phyloP scores from a whole-genome alignment of 1,140 invertebrate genomes.

The Scaptomyza graminum region DNA sequence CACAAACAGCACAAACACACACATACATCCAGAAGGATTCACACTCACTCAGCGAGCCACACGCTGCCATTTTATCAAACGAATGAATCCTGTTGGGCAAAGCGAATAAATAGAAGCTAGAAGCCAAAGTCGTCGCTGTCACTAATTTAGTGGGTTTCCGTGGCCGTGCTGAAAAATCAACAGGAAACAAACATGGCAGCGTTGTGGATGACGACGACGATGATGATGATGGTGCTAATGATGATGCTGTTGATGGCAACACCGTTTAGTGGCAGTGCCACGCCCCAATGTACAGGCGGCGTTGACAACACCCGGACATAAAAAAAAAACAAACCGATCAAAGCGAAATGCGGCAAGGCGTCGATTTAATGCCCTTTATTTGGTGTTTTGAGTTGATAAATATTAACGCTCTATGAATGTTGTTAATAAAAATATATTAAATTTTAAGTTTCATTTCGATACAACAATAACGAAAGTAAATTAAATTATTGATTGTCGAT shows the following conservation, averaged over 20 bases:
- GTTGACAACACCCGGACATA: constrained; percentile 59
- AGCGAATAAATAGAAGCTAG: constrained; percentile 1
- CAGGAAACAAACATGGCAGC: constrained; percentile 72
- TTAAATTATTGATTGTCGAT: too few species aligned
- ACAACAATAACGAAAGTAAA: too few species aligned
- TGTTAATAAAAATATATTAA: too few species aligned
- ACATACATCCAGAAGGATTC: constrained; percentile 22
- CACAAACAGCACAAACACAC: constrained; percentile 69
- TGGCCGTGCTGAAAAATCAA: constrained; percentile 74
- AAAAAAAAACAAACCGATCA: constrained; percentile 4
- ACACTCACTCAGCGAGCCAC: constrained; percentile 32
- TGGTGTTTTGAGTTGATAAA: too few species aligned
- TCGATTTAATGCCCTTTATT: neutral
- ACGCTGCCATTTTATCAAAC: constrained; percentile 69
- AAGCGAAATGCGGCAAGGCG: neutral
- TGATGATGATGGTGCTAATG: constrained; percentile 26
- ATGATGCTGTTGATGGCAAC: constrained; percentile 36
- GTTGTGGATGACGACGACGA: constrained; percentile 17
- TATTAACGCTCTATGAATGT: too few species aligned
- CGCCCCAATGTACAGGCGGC: constrained; percentile 61
- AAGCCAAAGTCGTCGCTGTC: constrained; percentile 61
- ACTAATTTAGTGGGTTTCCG: constrained; percentile 72
- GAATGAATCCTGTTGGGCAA: constrained; percentile 51
- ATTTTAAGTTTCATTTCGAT: too few species aligned
- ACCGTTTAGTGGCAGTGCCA: constrained; percentile 51